Conservation (phyloP, 2,888 invertebrate species). For the Agrochola circellaris region DNA sequence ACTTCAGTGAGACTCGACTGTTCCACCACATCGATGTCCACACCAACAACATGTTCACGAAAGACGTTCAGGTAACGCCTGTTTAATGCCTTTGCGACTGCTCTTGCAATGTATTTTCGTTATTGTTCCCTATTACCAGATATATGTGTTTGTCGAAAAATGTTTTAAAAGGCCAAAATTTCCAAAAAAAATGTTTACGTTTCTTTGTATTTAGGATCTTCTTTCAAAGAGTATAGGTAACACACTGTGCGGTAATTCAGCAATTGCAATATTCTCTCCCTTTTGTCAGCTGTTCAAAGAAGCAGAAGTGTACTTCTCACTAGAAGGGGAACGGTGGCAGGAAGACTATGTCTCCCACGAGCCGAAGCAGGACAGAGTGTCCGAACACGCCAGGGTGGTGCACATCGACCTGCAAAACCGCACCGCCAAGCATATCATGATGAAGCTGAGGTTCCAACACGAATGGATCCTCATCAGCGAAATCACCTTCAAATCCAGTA, state of each 20-base stretch:
- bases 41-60: slow-evolving; percentile 95
- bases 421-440: slow-evolving; percentile 94
- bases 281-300: slow-evolving; percentile 93
- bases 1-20: slow-evolving; percentile 94
- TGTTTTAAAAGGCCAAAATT: background rate
- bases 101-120: slow-evolving; percentile 10
- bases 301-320: slow-evolving; percentile 94
- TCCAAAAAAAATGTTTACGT: background rate
- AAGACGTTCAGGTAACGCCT: slow-evolving; percentile 93
- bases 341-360: slow-evolving; percentile 92
- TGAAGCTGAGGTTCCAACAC: slow-evolving; percentile 94
- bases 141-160: slow-evolving; percentile 1
- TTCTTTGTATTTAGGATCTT: slow-evolving; percentile 4
- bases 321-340: slow-evolving; percentile 94
- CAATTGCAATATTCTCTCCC: slow-evolving; percentile 17
- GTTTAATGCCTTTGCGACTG: slow-evolving; percentile 50
- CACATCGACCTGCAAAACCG: slow-evolving; percentile 94
- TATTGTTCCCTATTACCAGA: slow-evolving; percentile 8
- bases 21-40: slow-evolving; percentile 94
- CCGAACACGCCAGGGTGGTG: slow-evolving; percentile 92
- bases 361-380: slow-evolving; percentile 89
- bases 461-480: slow-evolving; percentile 98
- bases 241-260: background rate
- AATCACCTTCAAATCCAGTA: slow-evolving; percentile 95
- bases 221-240: background rate